Percentiles rank a stretch among this genome's conserved stretches.
Evolutionary conservation across 2,888 invertebrate genomes (phyloP).

Genomic region (Morpho achilles): DNA sequence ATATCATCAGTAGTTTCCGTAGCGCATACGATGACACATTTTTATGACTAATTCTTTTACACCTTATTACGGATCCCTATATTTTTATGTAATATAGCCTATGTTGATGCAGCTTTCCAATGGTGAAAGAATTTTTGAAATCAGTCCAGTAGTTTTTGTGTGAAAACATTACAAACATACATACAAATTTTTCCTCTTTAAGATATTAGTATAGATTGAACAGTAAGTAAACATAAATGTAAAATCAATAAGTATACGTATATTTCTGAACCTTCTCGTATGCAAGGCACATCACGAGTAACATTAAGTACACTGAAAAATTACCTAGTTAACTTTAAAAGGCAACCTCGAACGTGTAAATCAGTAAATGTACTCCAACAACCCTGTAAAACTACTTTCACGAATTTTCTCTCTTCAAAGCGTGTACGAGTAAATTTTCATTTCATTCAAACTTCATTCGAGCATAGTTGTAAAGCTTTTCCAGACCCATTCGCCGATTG

Average conservation of each 20-base stretch:
- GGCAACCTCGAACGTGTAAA: constrained; percentile 1
- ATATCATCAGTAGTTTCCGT: too few relatives aligned
- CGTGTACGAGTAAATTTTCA: constrained; percentile 12
- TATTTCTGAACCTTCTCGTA: background rate
- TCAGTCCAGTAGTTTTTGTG: too few relatives aligned
- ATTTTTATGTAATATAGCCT: too few relatives aligned
- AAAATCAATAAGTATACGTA: background rate
- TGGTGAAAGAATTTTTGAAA: too few relatives aligned
- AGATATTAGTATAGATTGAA: too few relatives aligned
- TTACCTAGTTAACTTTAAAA: background rate
- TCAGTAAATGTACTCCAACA: constrained; percentile 3
- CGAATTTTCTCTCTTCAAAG: constrained; percentile 14
- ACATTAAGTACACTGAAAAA: background rate
- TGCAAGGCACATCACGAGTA: background rate
- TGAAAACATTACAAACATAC: too few relatives aligned
- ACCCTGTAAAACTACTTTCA: constrained; percentile 1
- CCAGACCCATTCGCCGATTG: constrained; percentile 9
- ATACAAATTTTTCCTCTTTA: too few relatives aligned
- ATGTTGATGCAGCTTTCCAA: too few relatives aligned
- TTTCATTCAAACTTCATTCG: constrained; percentile 14
- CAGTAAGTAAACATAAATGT: too few relatives aligned
- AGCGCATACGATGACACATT: too few relatives aligned
- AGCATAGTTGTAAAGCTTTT: constrained; percentile 15
- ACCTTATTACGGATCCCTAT: too few relatives aligned
- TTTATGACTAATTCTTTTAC: too few relatives aligned